phyloP scores from a whole-genome alignment of 2,888 invertebrate genomes.

The Hypomecis atomaria region DNA sequence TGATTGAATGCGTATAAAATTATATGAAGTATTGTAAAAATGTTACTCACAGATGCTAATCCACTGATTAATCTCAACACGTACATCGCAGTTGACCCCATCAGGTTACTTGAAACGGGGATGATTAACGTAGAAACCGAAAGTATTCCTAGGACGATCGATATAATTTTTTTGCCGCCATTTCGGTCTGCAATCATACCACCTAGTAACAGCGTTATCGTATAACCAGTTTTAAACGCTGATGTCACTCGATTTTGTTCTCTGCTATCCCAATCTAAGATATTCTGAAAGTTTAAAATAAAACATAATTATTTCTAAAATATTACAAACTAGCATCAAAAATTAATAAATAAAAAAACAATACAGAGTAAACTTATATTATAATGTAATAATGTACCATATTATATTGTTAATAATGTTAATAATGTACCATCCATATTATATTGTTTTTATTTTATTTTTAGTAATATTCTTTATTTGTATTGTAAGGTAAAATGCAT shows the following conservation, averaged over 20 bases:
- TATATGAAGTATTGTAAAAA: too few species aligned
- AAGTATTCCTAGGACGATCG: conserved; percentile 3
- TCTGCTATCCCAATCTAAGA: conserved; percentile 22
- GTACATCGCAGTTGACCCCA: conserved; percentile 17
- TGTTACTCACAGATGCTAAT: conserved; percentile 27
- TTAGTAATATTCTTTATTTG: too few species aligned
- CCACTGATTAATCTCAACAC: conserved; percentile 26
- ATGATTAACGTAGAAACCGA: conserved; percentile 18
- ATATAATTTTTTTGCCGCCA: conserved; percentile 30
- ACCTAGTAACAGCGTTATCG: conserved; percentile 28
- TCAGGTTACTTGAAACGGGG: conserved; percentile 20
- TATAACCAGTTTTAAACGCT: conserved; percentile 14
- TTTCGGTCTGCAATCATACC: conserved; percentile 26
- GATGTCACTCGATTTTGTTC: neutral
- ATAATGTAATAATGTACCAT: too few species aligned
- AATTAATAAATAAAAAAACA: neutral
- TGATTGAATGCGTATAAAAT: too few species aligned
- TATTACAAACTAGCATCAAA: neutral
- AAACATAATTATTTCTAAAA: neutral
- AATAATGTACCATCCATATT: too few species aligned
- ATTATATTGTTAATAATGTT: too few species aligned
- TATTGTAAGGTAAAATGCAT: too few species aligned
- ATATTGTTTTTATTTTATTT: too few species aligned
- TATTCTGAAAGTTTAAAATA: conserved; percentile 11
- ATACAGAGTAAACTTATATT: too few species aligned